Base-by-base conservation (phyloP, 1,140 invertebrate genomes). In the Cyphomyrmex costatus region DNA sequence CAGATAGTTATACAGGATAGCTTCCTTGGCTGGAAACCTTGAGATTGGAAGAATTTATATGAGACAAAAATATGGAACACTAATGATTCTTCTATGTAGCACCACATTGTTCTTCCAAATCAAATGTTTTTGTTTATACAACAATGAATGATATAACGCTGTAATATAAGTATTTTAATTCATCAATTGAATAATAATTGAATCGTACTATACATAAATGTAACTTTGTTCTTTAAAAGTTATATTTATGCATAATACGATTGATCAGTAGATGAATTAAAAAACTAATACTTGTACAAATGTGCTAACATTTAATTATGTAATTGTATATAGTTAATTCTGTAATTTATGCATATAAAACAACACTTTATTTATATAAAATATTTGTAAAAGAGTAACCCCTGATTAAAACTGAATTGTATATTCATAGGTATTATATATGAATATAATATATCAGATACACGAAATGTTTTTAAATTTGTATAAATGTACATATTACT, bases 1-100 rank as follows among this genome's bases (percentile, higher is more conserved):
- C 94, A 95, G 82, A 96, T 96, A 78, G 87, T 94, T 60, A 91
- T 95, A 85, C 95, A 95, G 70, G 95, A 95, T 19, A 95, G 94
- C 78, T 95, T 95, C 53, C 85, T 95, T 0, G 94, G 93, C 88
- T 95, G 95, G 95, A 95, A 95, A 86, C 94, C 94, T 88, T 95
- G 89, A 94, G 74, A 85, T 36, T 89, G 19, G 51, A 87, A 76
- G 58, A 73, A 58, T 24, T 71, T 46, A 14, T 78, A 65, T 5
- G 58, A 66, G 21, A 12, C 14, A n/a, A 78, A 77, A 58, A 70
- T 49, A 33, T 66, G 74, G 24, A 66, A 53, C 14, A 3, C 30
- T 33, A 46, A 83, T 14, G 14, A 12, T 2, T 83, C 49, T n/a
- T 49, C 53, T 4, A 42, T 71, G 19, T 83, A 73, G 30, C 30